Evolutionary conservation across 2,888 invertebrate species (phyloP).

Genomic region (Herminia tarsipennalis): DNA sequence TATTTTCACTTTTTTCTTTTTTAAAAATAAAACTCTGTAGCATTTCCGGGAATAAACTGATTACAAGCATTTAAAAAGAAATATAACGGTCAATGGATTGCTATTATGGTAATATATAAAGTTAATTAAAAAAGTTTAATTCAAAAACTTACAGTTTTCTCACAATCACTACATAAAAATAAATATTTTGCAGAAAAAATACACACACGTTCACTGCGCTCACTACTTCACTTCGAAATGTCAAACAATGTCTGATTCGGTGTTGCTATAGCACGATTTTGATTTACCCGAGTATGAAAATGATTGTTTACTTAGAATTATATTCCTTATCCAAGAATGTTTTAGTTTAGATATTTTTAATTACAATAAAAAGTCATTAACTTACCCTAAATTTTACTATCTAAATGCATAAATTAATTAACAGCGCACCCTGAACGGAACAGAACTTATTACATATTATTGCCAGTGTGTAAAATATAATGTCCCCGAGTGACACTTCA

Average conservation of each 20-base stretch:
- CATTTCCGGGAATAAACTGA: conserved; percentile 66
- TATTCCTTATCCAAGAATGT: too few species aligned
- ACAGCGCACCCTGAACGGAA: too few species aligned
- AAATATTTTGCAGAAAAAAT: conserved; percentile 59
- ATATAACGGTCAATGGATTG: conserved; percentile 13
- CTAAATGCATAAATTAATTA: too few species aligned
- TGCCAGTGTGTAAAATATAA: conserved; percentile 50
- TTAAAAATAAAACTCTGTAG: conserved; percentile 65
- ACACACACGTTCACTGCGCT: conserved; percentile 79
- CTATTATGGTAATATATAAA: conserved; percentile 29
- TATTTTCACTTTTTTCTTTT: conserved; percentile 69
- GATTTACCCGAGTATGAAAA: conserved; percentile 35
- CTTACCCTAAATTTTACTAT: too few species aligned
- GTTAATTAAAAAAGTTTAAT: conserved; percentile 56
- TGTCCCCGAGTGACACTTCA: conserved; percentile 47
- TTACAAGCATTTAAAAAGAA: conserved; percentile 14
- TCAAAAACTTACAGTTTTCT: conserved; percentile 76
- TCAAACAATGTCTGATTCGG: conserved; percentile 60
- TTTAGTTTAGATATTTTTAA: too few species aligned
- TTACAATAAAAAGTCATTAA: too few species aligned
- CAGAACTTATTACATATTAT: too few species aligned
- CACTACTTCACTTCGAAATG: conserved; percentile 77
- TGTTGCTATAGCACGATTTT: conserved; percentile 57
- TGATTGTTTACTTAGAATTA: background rate
- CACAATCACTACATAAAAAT: conserved; percentile 76